Conservation (phyloP, 2,797 vertebrate genomes). For the Sebastes steindachneri region DNA sequence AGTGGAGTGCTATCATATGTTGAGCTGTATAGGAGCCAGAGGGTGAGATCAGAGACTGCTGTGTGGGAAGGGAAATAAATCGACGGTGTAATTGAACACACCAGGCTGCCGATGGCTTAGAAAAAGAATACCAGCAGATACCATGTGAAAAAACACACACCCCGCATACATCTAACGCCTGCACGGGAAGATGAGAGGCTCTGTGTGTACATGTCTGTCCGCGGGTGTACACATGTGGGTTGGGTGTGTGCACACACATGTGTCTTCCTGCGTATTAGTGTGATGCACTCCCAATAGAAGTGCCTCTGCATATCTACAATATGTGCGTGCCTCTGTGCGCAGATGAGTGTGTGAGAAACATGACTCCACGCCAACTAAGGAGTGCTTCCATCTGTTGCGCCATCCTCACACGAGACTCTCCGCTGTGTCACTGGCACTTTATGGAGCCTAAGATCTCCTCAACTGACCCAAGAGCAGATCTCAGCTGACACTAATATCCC, state of each 20-base stretch:
- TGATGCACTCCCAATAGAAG: constrained; percentile 24
- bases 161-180: constrained; percentile 59
- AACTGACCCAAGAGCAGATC: constrained; percentile 59
- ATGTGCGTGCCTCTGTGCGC: constrained; percentile 32
- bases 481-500: constrained; percentile 59
- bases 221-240: constrained; percentile 60
- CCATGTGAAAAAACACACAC: constrained; percentile 68
- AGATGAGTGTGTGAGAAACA: constrained; percentile 51
- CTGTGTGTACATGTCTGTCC: constrained; percentile 43
- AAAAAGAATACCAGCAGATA: constrained; percentile 70
- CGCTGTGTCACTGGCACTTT: constrained; percentile 69
- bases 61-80: constrained; percentile 78
- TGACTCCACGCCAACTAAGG: constrained; percentile 64
- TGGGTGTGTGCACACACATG: constrained; percentile 54
- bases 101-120: constrained; percentile 66
- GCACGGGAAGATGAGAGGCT: constrained; percentile 66
- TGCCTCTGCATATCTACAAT: constrained; percentile 28
- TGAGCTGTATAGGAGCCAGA: constrained; percentile 67
- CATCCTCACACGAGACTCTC: constrained; percentile 69
- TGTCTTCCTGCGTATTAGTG: constrained; percentile 47
- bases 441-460: constrained; percentile 65
- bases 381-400: constrained; percentile 79
- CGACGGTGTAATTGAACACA: constrained; percentile 77
- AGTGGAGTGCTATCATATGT: constrained; percentile 65
- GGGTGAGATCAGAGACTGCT: constrained; percentile 74